A percentile compares a stretch with the other conserved stretches of the same genome.
Conservation (phyloP, 2,888 invertebrate genomes). For the Papilio demoleus region DNA sequence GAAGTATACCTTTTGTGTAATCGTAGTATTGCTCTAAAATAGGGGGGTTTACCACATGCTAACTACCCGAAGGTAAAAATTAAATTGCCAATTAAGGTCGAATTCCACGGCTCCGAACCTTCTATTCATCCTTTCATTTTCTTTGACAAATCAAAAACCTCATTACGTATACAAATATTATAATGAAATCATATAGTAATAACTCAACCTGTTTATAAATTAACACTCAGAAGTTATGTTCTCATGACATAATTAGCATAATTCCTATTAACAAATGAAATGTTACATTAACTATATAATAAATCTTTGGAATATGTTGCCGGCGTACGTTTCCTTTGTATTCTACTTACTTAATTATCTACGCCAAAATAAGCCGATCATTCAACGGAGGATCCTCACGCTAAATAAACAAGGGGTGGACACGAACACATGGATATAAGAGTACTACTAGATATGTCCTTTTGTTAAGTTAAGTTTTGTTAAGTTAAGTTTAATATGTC, state of each 20-base stretch:
- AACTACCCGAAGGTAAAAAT: no score
- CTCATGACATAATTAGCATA: slow-evolving; percentile 11
- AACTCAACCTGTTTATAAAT: not conserved
- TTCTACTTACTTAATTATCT: slow-evolving; percentile 69
- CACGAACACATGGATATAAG: slow-evolving; percentile 25
- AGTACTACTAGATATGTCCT: slow-evolving; percentile 41
- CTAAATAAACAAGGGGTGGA: slow-evolving; percentile 68
- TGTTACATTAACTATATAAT: slow-evolving; percentile 28
- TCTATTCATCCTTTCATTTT: no score
- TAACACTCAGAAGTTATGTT: not conserved
- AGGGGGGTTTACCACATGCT: no score
- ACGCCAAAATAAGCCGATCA: slow-evolving; percentile 80
- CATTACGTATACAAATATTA: no score
- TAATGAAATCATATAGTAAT: no score
- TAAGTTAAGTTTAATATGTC: no score
- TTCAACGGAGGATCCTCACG: slow-evolving; percentile 75
- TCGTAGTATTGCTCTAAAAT: no score
- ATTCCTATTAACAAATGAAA: not conserved
- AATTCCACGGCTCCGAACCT: no score
- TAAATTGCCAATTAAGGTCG: no score
- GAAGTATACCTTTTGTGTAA: no score
- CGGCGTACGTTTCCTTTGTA: slow-evolving; percentile 58
- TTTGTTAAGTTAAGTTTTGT: slow-evolving; percentile 44
- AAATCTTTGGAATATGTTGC: slow-evolving; percentile 44
- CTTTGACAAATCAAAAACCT: no score